A percentile compares a stretch with the other conserved stretches of the same genome.
phyloP scores from a whole-genome alignment of 2,113 vertebrate species.

The Oryzias celebensis region DNA sequence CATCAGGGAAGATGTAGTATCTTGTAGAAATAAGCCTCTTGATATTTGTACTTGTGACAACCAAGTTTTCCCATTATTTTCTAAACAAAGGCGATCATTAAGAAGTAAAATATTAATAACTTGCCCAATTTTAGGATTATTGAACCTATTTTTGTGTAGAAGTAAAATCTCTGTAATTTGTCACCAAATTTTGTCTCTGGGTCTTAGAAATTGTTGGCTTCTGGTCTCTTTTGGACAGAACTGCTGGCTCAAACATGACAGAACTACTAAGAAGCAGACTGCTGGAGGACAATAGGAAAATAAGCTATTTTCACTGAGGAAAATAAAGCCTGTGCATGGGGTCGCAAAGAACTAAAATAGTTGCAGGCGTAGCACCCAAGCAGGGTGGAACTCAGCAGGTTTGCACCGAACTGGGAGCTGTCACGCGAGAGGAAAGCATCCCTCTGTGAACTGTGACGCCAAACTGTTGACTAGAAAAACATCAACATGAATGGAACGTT shows the following conservation, averaged over 20 bases:
- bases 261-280: slow-evolving; percentile 5
- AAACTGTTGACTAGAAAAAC: slow-evolving; percentile 38
- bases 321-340: slow-evolving; percentile 1
- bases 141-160: no score
- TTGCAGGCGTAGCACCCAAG: background rate
- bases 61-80: no score
- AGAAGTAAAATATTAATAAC: no score
- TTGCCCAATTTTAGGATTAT: no score
- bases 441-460: slow-evolving; percentile 43
- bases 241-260: slow-evolving; percentile 37
- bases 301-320: slow-evolving; percentile 11
- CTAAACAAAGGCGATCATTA: no score
- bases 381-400: slow-evolving; percentile 1
- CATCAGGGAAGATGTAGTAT: no score
- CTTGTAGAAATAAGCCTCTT: no score
- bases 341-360: slow-evolving; percentile 10
- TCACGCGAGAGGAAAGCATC: slow-evolving; percentile 27
- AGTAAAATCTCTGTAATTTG: no score
- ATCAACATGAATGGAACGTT: background rate
- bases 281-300: slow-evolving; percentile 16
- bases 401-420: slow-evolving; percentile 24
- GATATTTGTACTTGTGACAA: no score
- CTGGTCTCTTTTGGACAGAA: no score
- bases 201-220: no score
- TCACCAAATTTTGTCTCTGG: no score